These are phyloP conservation scores for Phenganax stokvisi DNA, from an alignment of 92 coral and sea anemone genomes.

Conservation along the genomic window DNA sequence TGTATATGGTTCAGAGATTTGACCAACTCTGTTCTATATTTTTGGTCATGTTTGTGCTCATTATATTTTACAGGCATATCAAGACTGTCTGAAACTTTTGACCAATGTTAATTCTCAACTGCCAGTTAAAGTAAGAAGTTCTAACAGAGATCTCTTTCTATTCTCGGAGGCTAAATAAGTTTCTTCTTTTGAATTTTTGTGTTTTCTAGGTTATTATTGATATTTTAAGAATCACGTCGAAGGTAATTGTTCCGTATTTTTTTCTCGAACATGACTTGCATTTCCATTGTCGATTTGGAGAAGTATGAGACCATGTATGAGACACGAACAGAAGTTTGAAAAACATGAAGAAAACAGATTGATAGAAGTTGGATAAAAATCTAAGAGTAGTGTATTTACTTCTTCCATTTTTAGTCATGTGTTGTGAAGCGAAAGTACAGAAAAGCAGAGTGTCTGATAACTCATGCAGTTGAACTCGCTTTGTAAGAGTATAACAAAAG, in stretches of 20 bases:
- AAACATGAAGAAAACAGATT: no score
- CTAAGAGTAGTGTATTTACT: neutral
- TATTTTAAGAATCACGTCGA: slow-evolving; percentile 82
- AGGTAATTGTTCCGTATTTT: slow-evolving; percentile 47
- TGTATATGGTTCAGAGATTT: neutral
- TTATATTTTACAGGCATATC: slow-evolving; percentile 52
- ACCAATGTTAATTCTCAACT: slow-evolving; percentile 58
- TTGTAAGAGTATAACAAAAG: slow-evolving; percentile 46
- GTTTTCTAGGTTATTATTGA: slow-evolving; percentile 69
- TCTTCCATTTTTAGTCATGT: slow-evolving; percentile 66
- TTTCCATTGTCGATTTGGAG: no score
- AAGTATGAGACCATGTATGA: no score
- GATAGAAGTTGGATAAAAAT: no score
- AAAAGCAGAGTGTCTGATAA: slow-evolving; percentile 79
- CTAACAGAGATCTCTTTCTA: neutral
- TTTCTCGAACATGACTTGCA: no score
- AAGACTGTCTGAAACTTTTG: slow-evolving; percentile 57
- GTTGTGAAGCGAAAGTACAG: slow-evolving; percentile 91
- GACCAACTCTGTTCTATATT: neutral
- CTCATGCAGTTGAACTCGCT: slow-evolving; percentile 83
- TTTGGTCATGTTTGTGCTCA: neutral
- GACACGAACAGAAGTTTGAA: no score
- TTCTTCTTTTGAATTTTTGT: neutral
- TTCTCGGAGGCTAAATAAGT: neutral
- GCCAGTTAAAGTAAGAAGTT: slow-evolving; percentile 57